These are phyloP conservation scores for Leontopithecus rosalia DNA, from an alignment of 2,797 vertebrate genomes.

Conservation along the genomic window DNA sequence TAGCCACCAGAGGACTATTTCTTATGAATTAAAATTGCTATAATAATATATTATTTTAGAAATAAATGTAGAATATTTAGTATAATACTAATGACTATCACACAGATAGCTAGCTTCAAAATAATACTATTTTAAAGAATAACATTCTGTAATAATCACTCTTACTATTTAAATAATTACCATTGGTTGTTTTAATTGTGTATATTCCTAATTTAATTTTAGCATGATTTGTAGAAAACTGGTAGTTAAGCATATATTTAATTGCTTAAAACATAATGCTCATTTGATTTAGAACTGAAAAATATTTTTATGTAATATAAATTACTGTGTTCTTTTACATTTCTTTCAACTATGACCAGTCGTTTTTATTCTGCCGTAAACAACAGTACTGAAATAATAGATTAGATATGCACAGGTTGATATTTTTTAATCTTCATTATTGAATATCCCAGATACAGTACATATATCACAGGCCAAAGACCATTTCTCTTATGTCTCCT, in stretches of 20 bases:
- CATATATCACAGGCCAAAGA: neutral
- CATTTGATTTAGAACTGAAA: neutral
- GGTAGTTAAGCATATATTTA: neutral
- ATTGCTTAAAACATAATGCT: neutral
- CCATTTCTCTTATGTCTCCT: neutral
- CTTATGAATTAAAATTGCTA: conserved; percentile 3
- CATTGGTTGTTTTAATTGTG: neutral
- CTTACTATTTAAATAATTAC: neutral
- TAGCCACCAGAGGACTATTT: neutral
- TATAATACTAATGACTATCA: neutral
- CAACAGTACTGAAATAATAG: neutral
- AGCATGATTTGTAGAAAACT: neutral
- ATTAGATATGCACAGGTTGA: neutral
- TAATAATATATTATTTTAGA: neutral
- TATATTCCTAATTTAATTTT: conserved; percentile 2
- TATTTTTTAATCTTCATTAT: conserved; percentile 16
- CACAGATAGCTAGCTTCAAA: neutral
- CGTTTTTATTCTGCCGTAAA: conserved; percentile 43
- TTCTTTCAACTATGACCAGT: neutral
- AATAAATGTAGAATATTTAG: neutral
- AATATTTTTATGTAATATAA: conserved; percentile 23
- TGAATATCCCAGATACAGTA: neutral
- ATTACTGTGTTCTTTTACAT: neutral
- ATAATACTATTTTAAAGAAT: neutral
- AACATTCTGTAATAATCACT: neutral